Percentiles rank a stretch among this genome's conserved stretches.
phyloP scores from a whole-genome alignment of 1,140 invertebrate genomes.

The Lordiphosa clarofinis region DNA sequence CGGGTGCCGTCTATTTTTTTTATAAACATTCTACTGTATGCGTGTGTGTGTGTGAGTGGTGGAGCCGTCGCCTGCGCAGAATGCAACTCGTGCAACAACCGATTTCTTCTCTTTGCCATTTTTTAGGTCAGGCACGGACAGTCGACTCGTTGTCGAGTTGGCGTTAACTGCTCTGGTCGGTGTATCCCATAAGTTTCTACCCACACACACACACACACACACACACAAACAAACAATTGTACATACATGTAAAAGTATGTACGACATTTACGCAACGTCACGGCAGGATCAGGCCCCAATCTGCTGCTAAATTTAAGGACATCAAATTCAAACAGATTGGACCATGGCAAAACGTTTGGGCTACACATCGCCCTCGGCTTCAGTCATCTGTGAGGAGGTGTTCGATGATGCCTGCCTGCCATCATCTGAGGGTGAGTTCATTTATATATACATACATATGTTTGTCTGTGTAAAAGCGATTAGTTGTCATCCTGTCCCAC shows the following conservation, averaged over 20 bases:
- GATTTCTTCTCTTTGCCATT: constrained; percentile 5
- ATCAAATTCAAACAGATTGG: background rate
- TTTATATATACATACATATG: background rate
- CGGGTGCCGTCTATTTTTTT: no score
- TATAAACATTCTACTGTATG: background rate
- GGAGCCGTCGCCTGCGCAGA: constrained; percentile 1
- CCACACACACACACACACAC: background rate
- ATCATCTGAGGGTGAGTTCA: constrained; percentile 86
- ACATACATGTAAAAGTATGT: constrained; percentile 13
- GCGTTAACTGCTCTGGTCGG: constrained; percentile 15
- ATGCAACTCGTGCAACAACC: constrained; percentile 20
- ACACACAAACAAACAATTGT: constrained; percentile 1
- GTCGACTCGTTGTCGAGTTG: constrained; percentile 28
- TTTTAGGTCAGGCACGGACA: constrained; percentile 35
- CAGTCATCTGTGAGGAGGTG: constrained; percentile 88
- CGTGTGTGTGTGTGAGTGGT: constrained; percentile 6
- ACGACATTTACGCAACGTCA: constrained; percentile 30
- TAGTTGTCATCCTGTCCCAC: no score
- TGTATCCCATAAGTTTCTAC: constrained; percentile 12
- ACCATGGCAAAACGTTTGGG: constrained; percentile 44
- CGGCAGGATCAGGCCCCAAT: background rate
- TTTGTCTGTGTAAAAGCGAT: background rate
- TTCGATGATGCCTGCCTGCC: constrained; percentile 90
- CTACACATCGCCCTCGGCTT: constrained; percentile 79
- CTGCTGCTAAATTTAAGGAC: background rate